Evolutionary conservation across 2,113 vertebrate genomes (phyloP).

Genomic region (Psilopogon haemacephalus): DNA sequence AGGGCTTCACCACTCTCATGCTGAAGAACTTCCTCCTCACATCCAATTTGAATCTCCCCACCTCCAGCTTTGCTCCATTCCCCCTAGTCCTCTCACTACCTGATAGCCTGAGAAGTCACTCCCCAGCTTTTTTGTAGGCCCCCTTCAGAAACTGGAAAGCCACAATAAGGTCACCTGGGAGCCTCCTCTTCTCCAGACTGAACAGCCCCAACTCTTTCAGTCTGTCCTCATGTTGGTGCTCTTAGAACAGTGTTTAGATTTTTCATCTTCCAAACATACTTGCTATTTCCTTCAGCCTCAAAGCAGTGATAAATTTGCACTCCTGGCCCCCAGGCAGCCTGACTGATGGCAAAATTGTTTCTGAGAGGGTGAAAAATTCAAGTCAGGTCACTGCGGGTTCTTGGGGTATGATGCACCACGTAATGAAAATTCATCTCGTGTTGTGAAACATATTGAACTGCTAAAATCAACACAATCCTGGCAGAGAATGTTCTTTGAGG

Average conservation of each 20-base stretch:
- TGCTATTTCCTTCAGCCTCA: not conserved
- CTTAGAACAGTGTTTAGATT: not conserved
- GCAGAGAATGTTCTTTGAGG: slow-evolving; percentile 50
- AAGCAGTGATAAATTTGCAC: not conserved
- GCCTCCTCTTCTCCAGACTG: no score
- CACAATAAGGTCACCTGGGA: no score
- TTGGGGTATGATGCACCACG: not conserved
- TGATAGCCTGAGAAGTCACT: no score
- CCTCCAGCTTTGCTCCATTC: no score
- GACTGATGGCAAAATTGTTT: not conserved
- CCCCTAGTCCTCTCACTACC: no score
- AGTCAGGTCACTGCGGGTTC: slow-evolving; percentile 7
- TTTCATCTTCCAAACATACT: not conserved
- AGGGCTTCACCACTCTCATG: no score
- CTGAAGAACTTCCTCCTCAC: no score
- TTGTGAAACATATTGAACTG: slow-evolving; percentile 63
- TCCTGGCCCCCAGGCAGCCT: not conserved
- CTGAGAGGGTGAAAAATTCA: slow-evolving; percentile 33
- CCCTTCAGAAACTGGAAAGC: no score
- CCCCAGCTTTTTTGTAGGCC: no score
- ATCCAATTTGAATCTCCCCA: no score
- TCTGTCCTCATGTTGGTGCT: not conserved
- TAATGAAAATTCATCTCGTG: slow-evolving; percentile 63
- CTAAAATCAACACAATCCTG: slow-evolving; percentile 64
- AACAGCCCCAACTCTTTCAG: no score